Base-by-base conservation (phyloP, 2,113 vertebrate species). In the Sinocyclocheilus rhinocerous region DNA sequence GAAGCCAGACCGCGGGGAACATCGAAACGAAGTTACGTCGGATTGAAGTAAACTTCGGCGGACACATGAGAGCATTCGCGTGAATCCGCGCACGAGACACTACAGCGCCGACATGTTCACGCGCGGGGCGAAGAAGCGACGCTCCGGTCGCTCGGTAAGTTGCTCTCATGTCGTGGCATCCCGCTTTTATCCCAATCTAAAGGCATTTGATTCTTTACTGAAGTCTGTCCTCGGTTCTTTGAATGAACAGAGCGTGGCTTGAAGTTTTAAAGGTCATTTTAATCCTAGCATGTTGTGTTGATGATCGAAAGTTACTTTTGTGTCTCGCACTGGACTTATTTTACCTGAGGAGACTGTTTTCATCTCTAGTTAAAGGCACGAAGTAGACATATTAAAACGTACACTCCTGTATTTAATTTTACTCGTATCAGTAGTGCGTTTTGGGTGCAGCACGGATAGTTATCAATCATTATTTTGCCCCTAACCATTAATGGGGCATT, bases 61-160 rank as follows among this genome's bases (percentile, higher is more conserved):
- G 89, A 18, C 42, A 13, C 29, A 42, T 42, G 84, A 48, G 84
- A 69, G 36, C 0, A 4, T 55, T 20, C 36, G 39, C 24, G 33
- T 67, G 33, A 79, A 9, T 59, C 59, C 75, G 45, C 39, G 39
- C 39, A 39, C 39, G 42, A 48, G 48, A 59, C 61, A 29, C 39
- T n/a, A 26, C 81, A 83, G 61, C 10, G 13, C 88, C 36, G 36
- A 86, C 89, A 96, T 96, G 95, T 96, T 95, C 90, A 90, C 93
- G 29, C 94, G 95, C 70, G 95, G 94, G 13, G 95, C 95, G 10
- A 95, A 93, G 89, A 95, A 95, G 89, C 94, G 95, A 86, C 93
- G 94, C 42, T 95, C 95, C 0, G 91, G 67, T 86, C 93, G 94
- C 80, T 90, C 93, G 92, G 95, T 96, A 83, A 94, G 95, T 92